Conservation (phyloP, 1,140 invertebrate species). For the Cotesia glomerata region DNA sequence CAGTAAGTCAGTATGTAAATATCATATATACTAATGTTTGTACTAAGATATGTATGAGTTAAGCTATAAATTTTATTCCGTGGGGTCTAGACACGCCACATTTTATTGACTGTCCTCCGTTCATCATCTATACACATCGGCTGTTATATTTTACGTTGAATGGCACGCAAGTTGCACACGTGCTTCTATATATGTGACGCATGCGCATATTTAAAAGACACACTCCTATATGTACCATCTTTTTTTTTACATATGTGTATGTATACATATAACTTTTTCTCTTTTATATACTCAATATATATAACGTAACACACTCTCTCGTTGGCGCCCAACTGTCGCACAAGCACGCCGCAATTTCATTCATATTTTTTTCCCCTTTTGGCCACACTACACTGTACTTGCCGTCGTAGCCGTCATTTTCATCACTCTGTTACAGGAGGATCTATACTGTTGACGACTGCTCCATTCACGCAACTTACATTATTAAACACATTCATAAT, state of each 20-base stretch:
- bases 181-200: slow-evolving; percentile 37
- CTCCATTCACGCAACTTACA: slow-evolving; percentile 40
- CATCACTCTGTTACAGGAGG: slow-evolving; percentile 18
- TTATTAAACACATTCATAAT: no score
- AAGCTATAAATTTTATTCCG: neutral
- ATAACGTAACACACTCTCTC: neutral
- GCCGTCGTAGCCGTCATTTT: slow-evolving; percentile 8
- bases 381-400: neutral
- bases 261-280: neutral
- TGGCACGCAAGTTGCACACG: slow-evolving; percentile 40
- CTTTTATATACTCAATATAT: neutral
- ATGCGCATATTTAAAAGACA: slow-evolving; percentile 40
- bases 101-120: slow-evolving; percentile 1
- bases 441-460: neutral
- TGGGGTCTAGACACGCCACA: neutral
- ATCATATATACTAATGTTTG: no score
- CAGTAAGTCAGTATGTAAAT: no score
- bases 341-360: slow-evolving; percentile 35
- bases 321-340: slow-evolving; percentile 21
- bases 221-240: slow-evolving; percentile 13
- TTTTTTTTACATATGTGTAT: neutral
- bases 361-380: slow-evolving; percentile 42
- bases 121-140: slow-evolving; percentile 1
- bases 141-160: slow-evolving; percentile 33
- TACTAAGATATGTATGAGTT: no score